Base-by-base conservation (phyloP, 1,140 invertebrate species). In the Telenomus remus region DNA sequence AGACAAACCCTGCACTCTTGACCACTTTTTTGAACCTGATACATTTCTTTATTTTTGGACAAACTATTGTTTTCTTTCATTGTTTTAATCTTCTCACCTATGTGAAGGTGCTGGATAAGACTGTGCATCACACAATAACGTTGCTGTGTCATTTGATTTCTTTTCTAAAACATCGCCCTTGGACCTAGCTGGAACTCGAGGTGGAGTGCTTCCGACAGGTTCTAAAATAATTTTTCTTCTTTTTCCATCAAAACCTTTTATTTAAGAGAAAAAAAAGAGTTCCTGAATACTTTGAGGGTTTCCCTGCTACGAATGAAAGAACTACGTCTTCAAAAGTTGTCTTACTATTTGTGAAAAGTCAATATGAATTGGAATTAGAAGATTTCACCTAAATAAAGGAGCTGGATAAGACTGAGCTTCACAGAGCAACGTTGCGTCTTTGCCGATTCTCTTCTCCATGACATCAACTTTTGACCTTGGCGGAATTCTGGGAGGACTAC, bases 381-480 rank as follows among this genome's bases (percentile, higher is more conserved):
- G 19, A 15, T 61, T 80, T 86, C 89, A 92, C 90, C 91, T 90
- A 88, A 89, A 90, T 14, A 85, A 73, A 49, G 90, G 90, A 66
- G 90, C 82, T 51, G 92, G 92, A 85, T 87, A 92, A 1, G 90
- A 89, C 84, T 93, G 91, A 48, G 90, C 90, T 19, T 91, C 91
- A 82, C 91, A 92, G 13, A 91, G 84, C 34, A 92, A 82, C 57
- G 91, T 91, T 19, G 90, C 85, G 37, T 81, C 86, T 56, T 86
- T 79, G 9, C 79, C 81, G 43, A 80, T 34, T 4, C 43, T 33
- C 56, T 84, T 87, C 35, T 84, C 74, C 44, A 89, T 81, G 46
- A 80, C 82, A 65, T 88, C 87, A 70, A 84, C 82, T 81, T 90
- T 89, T 27, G 86, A 85, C 54, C 88, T 83, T 56, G 85, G 84